Evolutionary conservation across 2,888 invertebrate genomes (phyloP), one percentile per base, ranked within the genome.

Genomic region (Diplazon laetatorius): DNA sequence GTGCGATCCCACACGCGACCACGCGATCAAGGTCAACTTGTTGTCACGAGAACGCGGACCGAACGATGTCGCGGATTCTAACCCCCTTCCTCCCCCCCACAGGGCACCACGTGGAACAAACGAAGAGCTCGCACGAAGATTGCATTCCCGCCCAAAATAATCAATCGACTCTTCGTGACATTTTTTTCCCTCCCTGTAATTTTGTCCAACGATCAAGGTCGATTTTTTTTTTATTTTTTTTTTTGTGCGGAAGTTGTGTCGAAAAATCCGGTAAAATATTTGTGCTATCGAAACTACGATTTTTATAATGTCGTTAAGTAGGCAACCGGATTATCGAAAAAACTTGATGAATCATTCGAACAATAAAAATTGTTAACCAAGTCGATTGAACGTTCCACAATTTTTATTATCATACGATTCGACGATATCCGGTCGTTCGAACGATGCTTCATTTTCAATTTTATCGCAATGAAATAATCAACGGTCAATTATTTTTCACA

Each of bases 11-110:
- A 80, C 77, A 80, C 77, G 80, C 77, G 60, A 77, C 66, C 73
- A 60, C 77, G 77, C 80, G 73, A 77, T 80, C 77, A 77, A 76
- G 80, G 69, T 77, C 77, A 77, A 66, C 69, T 65, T n/a, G 39
- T 39, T 78, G 78, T 71, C 78, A 78, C 78, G 70, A 71, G 70
- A 78, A 48, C 69, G 44, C 16, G 6, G 46, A 65, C 30, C 8
- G 12, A 44, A 63, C 39, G 71, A 46, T 62, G 18, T 55, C 60
- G 18, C 39, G 6, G 10, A 59, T 59, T n/a, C n/a, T n/a, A n/a
- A n/a, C n/a, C n/a, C n/a, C n/a, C n/a, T n/a, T n/a, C n/a, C n/a
- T n/a, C n/a, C n/a, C n/a, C 35, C 39, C 20, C 18, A 35, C 16
- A 35, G 6, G 18, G n/a, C n/a, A n/a, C n/a, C 52, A 25, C 42